Conservation (phyloP, 2,113 vertebrate species). For the Solenodon paradoxus region DNA sequence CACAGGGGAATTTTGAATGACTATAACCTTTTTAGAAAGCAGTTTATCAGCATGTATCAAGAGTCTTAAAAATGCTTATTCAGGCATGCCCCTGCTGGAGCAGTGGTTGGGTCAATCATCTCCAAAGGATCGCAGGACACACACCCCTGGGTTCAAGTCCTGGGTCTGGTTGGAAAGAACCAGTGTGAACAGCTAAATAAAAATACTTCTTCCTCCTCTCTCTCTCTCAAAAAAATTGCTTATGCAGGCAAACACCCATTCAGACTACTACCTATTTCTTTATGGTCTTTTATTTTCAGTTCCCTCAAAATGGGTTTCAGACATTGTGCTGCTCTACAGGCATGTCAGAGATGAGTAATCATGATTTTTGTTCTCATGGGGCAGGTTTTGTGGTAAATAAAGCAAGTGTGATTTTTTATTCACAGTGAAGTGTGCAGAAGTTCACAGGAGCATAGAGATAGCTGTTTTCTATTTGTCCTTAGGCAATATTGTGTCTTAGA, state of each 20-base stretch:
- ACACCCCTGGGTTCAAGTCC: too few relatives aligned
- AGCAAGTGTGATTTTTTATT: neutral
- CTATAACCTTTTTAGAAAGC: neutral
- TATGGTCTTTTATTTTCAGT: neutral
- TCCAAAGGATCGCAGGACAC: too few relatives aligned
- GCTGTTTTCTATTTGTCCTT: neutral
- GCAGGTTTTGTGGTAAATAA: neutral
- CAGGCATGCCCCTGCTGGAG: too few relatives aligned
- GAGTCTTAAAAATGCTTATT: neutral
- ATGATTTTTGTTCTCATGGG: neutral
- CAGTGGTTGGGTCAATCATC: too few relatives aligned
- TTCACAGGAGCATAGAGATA: neutral
- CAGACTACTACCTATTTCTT: neutral
- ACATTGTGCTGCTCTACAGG: neutral
- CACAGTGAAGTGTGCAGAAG: neutral
- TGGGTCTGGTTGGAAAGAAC: too few relatives aligned
- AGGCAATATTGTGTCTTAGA: neutral
- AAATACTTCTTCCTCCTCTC: too few relatives aligned
- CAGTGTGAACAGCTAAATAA: too few relatives aligned
- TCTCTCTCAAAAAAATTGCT: too few relatives aligned
- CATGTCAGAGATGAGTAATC: neutral
- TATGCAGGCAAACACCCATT: neutral
- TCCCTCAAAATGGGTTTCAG: neutral
- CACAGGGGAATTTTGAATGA: neutral
- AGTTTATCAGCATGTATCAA: neutral